phyloP scores from a whole-genome alignment of 2,113 vertebrate species.

The Neotoma lepida region DNA sequence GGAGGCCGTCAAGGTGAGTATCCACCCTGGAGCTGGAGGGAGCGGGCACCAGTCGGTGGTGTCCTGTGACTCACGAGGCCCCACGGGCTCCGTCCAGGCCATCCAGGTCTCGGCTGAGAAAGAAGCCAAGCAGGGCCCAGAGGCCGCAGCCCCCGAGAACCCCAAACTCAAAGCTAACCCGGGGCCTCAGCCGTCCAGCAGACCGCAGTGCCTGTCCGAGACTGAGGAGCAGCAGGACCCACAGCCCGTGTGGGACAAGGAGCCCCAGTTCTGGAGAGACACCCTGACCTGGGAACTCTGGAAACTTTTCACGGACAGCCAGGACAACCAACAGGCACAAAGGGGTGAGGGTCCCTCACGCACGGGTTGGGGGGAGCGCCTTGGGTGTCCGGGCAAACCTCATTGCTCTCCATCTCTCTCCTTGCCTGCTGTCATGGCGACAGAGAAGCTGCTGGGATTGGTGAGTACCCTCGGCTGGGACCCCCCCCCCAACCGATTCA shows the following conservation, averaged over 20 bases:
- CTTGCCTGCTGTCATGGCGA: not conserved
- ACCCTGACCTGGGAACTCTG: not conserved
- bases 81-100: rapidly evolving
- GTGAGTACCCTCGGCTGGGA: conserved; percentile 33
- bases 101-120: not conserved
- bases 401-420: not conserved
- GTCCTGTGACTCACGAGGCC: rapidly evolving
- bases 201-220: not conserved
- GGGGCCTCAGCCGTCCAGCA: rapidly evolving
- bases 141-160: rapidly evolving
- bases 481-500: not conserved
- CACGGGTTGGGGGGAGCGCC: rapidly evolving
- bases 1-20: not conserved
- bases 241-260: rapidly evolving
- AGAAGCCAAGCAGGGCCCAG: not conserved
- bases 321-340: rapidly evolving
- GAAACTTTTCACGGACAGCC: not conserved
- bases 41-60: rapidly evolving
- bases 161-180: rapidly evolving
- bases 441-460: not conserved
- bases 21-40: too few relatives aligned
- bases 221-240: rapidly evolving
- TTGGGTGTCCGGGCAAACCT: not conserved
- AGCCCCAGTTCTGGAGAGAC: not conserved
- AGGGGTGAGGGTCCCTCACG: not conserved